phyloP scores from a whole-genome alignment of 2,888 invertebrate genomes.

The Epinotia demarniana region DNA sequence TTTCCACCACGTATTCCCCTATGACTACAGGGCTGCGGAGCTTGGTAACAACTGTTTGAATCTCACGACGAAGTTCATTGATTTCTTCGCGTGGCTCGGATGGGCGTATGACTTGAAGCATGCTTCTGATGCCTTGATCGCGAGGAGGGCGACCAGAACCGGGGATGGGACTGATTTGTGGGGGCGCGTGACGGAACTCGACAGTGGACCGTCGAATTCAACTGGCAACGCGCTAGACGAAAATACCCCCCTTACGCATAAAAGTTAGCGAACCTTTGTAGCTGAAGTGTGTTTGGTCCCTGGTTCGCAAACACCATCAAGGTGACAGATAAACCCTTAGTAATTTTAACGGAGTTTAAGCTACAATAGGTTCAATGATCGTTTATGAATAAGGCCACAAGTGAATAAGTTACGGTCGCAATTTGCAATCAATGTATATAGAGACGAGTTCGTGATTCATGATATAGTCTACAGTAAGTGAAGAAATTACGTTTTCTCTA shows the following conservation, averaged over 20 bases:
- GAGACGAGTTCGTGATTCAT: no score
- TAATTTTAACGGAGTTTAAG: no score
- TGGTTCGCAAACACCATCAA: no score
- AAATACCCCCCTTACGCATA: not conserved
- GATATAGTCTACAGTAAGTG: no score
- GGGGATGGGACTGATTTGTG: conserved; percentile 27
- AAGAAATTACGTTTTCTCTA: no score
- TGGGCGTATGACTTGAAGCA: conserved; percentile 29
- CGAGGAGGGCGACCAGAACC: not conserved
- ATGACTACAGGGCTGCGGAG: conserved; percentile 20
- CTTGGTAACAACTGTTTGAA: conserved; percentile 2
- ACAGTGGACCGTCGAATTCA: not conserved
- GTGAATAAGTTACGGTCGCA: no score
- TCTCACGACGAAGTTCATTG: conserved; percentile 12
- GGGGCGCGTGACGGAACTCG: not conserved
- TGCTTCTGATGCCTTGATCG: not conserved
- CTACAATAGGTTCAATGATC: no score
- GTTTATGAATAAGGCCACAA: no score
- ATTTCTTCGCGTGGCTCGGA: conserved; percentile 9
- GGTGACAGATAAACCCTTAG: no score
- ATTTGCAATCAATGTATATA: no score
- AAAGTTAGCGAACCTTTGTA: no score
- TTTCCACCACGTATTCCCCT: conserved; percentile 34
- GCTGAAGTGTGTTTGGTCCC: no score
- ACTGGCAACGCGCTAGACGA: not conserved